Conservation (phyloP, 64 coral and sea anemone species). For the Stylophora pistillata region DNA sequence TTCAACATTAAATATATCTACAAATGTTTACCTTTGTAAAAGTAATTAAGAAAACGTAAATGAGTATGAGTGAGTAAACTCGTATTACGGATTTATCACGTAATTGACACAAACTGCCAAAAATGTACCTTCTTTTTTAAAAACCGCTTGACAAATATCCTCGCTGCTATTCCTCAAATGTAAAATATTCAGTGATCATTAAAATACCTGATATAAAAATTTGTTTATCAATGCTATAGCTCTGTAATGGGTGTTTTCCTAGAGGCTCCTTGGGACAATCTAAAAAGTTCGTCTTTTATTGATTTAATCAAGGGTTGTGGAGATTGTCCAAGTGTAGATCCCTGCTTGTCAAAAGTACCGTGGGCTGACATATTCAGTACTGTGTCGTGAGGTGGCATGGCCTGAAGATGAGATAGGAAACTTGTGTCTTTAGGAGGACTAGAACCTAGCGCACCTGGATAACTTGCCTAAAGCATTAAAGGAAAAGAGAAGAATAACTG, state of each 20-base stretch:
- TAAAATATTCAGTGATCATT: neutral
- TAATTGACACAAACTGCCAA: neutral
- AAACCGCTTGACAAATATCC: neutral
- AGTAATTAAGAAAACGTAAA: neutral
- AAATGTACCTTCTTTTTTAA: too few relatives aligned
- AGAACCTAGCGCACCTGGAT: slow-evolving; percentile 75
- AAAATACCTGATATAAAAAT: neutral
- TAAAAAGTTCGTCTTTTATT: slow-evolving; percentile 84
- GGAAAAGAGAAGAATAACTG: neutral
- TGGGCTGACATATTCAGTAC: slow-evolving; percentile 56
- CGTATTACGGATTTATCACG: neutral
- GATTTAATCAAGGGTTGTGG: slow-evolving; percentile 85
- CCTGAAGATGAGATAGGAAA: slow-evolving; percentile 63
- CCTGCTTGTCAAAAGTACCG: slow-evolving; percentile 49
- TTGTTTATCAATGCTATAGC: slow-evolving; percentile 45
- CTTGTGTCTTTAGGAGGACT: slow-evolving; percentile 78
- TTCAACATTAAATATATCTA: neutral
- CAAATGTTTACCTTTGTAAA: neutral
- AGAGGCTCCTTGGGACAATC: slow-evolving; percentile 67
- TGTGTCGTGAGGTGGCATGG: slow-evolving; percentile 71
- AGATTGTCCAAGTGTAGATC: slow-evolving; percentile 64
- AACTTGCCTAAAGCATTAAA: slow-evolving; percentile 54
- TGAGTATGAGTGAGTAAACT: neutral
- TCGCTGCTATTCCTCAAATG: neutral
- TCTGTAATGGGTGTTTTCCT: slow-evolving; percentile 88